Base-by-base conservation (phyloP, 2,888 invertebrate genomes). In the Agonopterix arenella region DNA sequence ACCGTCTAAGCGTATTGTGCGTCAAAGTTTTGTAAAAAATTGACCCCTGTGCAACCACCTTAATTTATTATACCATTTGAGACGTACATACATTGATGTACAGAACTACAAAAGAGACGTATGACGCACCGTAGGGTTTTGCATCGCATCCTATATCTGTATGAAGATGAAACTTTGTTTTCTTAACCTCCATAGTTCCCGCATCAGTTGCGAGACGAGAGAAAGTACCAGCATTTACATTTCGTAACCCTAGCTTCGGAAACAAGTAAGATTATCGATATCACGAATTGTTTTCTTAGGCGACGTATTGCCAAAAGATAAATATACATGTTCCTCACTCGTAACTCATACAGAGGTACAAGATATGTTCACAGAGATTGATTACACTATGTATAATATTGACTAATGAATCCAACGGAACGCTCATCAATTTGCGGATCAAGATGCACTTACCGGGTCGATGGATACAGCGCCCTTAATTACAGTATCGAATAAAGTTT, bases 101-200 rank as follows among this genome's bases (percentile, higher is more conserved):
- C 18, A 18, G 18, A 18, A 18, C 28, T 5, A 28, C 28, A 28
- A 18, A 18, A 28, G 28, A 28, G 5, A 28, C 28, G 28, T 28
- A 43, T 43, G 11, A 60, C 57, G 65, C 56, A 56, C 55, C 60
- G 59, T 58, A 65, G 57, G 62, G 63, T 70, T 76, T 73, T 62
- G 70, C 68, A 74, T 67, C 64, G 70, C 68, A 74, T 67, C 64
- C 68, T 67, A 69, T 69, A 69, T 68, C 60, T 66, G 64, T 59
- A 66, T 68, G 68, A 67, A 76, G 73, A 74, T 63, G 74, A 75
- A 71, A 79, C 72, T 73, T 72, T 86, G 84, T 86, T 86, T 76
- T 85, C 73, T 77, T 88, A 85, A 86, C 84, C 86, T 85, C 82
- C 79, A 80, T 84, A 75, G 72, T 73, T 67, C 72, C 66, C 68